Evolutionary conservation across 2,113 vertebrate species (phyloP), one percentile per base, ranked within the genome.

Genomic region (Dicrurus megarhynchus): DNA sequence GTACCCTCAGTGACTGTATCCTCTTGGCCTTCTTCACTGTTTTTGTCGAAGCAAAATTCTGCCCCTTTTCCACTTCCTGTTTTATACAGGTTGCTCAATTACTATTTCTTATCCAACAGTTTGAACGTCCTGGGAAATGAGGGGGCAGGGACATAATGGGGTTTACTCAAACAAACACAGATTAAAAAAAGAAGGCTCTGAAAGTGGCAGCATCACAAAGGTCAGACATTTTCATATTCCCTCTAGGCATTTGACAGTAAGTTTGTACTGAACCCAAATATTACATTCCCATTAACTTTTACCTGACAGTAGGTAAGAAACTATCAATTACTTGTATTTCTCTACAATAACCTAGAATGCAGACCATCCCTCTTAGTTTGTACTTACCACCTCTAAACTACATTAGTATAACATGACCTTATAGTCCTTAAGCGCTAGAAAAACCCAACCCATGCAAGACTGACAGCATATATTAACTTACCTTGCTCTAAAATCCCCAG

Each of bases 121-220:
- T 28, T 33, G 16, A 83, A 57, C 1, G 2, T 11, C 74, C 69
- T 33, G 18, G 21, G 37, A 74, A 74, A 49, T 50, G 23, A 67
- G 22, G 55, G 9, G 50, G 27, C 53, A 69, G 26, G 30, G 35
- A 42, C 0, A 0, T 19, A 59, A 24, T 1, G 7, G 11, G 9
- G 26, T 23, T 77, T 24, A 84, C 32, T 57, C 30, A 69, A 84
- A 55, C 9, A 60, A 8, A 71, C 20, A 33, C 1, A 49, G 42
- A 46, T 20, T 32, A 7, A 63, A 56, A 52, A 39, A 24, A 47
- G 17, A 33, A n/a, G 28, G 11, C 11, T n/a, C 37, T 81, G 23
- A 56, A 78, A 60, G 44, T 6, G 27, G 37, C 41, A 64, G 32
- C 24, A 63, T 42, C 64, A 46, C 17, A 68, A 8, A 32, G 7